Evolutionary conservation across 2,113 vertebrate species (phyloP), one percentile per base, ranked within the genome.

Genomic region (Mystacornis crossleyi): DNA sequence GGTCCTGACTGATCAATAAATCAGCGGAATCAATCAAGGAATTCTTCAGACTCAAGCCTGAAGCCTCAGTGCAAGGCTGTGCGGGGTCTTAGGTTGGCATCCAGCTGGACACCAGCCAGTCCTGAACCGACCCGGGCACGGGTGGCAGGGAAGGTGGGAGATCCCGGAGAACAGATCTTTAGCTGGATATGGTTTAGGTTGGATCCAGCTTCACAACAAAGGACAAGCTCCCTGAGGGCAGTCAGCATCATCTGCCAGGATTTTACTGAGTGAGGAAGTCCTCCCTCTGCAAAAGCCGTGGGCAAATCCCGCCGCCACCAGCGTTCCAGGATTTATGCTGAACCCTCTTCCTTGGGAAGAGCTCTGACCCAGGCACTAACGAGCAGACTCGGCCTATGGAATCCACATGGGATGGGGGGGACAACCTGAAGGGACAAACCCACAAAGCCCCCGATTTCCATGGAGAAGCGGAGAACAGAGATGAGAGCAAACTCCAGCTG

Each of bases 81-180:
- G 53, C 50, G 55, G 21, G 2, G 1, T 16, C 38, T 26, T 5
- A 1, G 3, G 28, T 5, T 14, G 62, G 34, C 3, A 2, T 12
- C 66, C 28, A 81, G 58, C 23, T 72, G 83, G 42, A 19, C 61
- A 48, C 9, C 38, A 38, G 50, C 7, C 72, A 58, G 33, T 33
- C 6, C 43, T 34, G 67, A 9, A 7, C n/a, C 14, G 9, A 43
- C 0, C 3, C 5, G 29, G 62, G 40, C n/a, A 42, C 38, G 19
- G 53, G 4, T 1, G 19, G 14, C 45, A 43, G 70, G 48, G 7
- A 54, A 42, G 34, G 36, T 10, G 34, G 54, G 54, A 81, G 12
- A 14, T n/a, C 58, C 73, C 2, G 0, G 43, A 34, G n/a, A 15
- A 24, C 24, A 38, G 40, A 47, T 9, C 29, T 65, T 24, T 5